These are phyloP conservation scores for Protonibea diacanthus DNA, from an alignment of 2,797 vertebrate genomes.

Conservation along the genomic window DNA sequence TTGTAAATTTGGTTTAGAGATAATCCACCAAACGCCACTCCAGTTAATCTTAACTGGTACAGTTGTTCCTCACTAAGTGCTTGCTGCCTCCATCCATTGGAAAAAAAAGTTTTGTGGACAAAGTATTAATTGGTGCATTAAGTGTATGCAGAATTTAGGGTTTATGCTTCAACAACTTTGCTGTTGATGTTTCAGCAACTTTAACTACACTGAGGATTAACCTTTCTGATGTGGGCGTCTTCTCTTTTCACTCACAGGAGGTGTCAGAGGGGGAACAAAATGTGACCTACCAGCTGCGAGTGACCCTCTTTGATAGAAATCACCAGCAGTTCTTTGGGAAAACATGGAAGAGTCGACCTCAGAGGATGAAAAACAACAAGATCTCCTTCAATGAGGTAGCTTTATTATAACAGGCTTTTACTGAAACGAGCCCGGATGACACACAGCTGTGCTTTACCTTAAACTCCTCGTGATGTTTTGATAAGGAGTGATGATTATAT, in stretches of 20 bases:
- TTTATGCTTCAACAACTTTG: not conserved
- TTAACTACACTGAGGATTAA: not conserved
- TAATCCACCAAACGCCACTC: slow-evolving; percentile 1
- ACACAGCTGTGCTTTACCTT: not conserved
- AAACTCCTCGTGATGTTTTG: slow-evolving; percentile 30
- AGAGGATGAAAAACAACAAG: slow-evolving; percentile 73
- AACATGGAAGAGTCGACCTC: slow-evolving; percentile 89
- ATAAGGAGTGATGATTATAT: slow-evolving; percentile 33
- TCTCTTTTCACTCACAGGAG: slow-evolving; percentile 50
- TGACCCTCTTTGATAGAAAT: slow-evolving; percentile 90
- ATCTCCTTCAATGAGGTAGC: slow-evolving; percentile 90
- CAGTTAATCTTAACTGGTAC: not conserved
- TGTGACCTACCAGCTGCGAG: slow-evolving; percentile 86
- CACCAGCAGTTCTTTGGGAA: slow-evolving; percentile 93
- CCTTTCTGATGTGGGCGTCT: slow-evolving; percentile 10
- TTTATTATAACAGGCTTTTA: not conserved
- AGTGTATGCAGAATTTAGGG: too few relatives aligned
- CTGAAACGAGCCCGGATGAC: not conserved
- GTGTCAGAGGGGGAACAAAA: slow-evolving; percentile 61
- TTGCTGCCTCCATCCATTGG: too few relatives aligned
- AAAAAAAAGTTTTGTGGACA: not conserved
- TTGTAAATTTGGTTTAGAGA: slow-evolving; percentile 4
- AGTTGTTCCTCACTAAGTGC: not conserved
- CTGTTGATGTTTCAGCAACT: not conserved
- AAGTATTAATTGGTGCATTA: not conserved